Evolutionary conservation across 2,888 invertebrate species (phyloP).

Genomic region (Corbicula japonica): DNA sequence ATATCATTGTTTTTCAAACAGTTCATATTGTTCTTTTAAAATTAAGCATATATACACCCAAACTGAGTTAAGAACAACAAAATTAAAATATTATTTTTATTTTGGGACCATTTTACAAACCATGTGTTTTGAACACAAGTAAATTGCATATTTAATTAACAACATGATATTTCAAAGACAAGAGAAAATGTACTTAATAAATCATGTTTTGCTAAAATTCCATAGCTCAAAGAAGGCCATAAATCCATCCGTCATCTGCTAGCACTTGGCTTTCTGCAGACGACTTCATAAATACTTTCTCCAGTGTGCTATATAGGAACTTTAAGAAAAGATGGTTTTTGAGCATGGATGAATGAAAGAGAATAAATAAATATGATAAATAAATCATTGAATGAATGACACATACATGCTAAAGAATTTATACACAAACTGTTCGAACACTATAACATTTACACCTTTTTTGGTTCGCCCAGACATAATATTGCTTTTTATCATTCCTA

Average conservation of each 20-base stretch:
- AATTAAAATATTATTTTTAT: too few relatives aligned
- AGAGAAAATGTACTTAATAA: constrained; percentile 4
- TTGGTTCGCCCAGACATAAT: too few relatives aligned
- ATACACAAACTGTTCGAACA: background rate
- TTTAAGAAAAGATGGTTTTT: constrained; percentile 7
- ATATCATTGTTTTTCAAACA: too few relatives aligned
- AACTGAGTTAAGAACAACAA: too few relatives aligned
- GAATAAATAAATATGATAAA: background rate
- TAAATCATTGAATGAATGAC: background rate
- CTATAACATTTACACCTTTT: too few relatives aligned
- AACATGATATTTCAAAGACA: background rate
- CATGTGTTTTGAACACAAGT: too few relatives aligned
- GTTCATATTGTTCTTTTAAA: too few relatives aligned
- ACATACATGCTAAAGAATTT: constrained; percentile 1
- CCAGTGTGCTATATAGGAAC: constrained; percentile 13
- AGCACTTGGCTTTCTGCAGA: constrained; percentile 19
- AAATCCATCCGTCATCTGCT: constrained; percentile 21
- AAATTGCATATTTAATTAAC: background rate
- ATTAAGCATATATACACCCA: too few relatives aligned
- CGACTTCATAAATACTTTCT: constrained; percentile 55
- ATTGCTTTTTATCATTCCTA: too few relatives aligned
- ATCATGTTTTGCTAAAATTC: constrained; percentile 7
- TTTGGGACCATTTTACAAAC: background rate
- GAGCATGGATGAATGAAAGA: too few relatives aligned
- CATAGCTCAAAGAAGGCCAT: constrained; percentile 20